Evolutionary conservation across 2,888 invertebrate species (phyloP).

Genomic region (Ethmia dodecea): DNA sequence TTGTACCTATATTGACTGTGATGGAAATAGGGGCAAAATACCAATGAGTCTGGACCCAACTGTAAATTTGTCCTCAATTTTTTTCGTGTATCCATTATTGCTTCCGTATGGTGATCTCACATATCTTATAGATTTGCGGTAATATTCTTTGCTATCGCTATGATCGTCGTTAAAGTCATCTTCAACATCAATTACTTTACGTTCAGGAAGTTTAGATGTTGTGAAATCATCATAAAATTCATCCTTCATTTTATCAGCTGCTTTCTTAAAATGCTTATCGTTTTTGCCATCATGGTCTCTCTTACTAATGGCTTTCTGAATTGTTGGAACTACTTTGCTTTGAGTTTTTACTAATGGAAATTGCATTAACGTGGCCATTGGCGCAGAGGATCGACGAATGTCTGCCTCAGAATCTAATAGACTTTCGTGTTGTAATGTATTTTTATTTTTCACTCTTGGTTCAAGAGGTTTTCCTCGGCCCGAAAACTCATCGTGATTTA

Average conservation of each 20-base stretch:
- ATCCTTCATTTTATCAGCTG: conserved; percentile 26
- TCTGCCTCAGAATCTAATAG: background rate
- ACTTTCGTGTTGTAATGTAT: conserved; percentile 4
- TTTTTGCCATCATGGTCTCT: conserved; percentile 20
- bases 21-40: too few species aligned
- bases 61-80: too few species aligned
- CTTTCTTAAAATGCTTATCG: conserved; percentile 23
- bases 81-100: too few species aligned
- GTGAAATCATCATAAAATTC: conserved; percentile 45
- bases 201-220: conserved; percentile 16
- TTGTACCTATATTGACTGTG: too few species aligned
- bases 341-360: conserved; percentile 22
- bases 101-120: conserved; percentile 41
- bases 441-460: conserved; percentile 23
- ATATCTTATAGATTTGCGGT: conserved; percentile 27
- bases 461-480: conserved; percentile 50
- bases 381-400: background rate
- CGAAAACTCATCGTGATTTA: conserved; percentile 56
- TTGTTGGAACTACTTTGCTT: conserved; percentile 21
- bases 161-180: conserved; percentile 35
- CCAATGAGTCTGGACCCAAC: too few species aligned
- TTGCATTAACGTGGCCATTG: conserved; percentile 12
- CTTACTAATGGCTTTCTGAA: conserved; percentile 16
- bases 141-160: conserved; percentile 36
- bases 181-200: conserved; percentile 22